Percentiles rank a stretch among this genome's conserved stretches.
Evolutionary conservation across 2,797 vertebrate species (phyloP).

Genomic region (Eremophila alpestris): DNA sequence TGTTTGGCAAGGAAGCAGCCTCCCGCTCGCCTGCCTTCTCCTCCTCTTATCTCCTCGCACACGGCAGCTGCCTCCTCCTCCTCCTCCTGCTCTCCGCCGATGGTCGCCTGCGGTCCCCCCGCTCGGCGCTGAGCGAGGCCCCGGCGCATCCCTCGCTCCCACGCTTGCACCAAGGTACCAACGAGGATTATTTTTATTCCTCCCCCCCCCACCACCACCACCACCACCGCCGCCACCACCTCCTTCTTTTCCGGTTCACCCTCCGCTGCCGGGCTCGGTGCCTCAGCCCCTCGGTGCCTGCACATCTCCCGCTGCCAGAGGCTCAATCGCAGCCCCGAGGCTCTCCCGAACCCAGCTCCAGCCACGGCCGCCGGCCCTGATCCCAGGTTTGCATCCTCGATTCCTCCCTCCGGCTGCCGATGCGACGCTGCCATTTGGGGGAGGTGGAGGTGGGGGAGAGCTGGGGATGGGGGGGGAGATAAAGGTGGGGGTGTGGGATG

Average conservation of each 20-base stretch:
- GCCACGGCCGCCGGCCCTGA: conserved; percentile 8
- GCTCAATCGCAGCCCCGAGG: background rate
- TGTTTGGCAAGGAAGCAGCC: conserved; percentile 51
- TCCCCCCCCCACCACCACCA: no score
- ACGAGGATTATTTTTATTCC: conserved; percentile 31
- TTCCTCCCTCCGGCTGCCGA: background rate
- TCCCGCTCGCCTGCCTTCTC: conserved; percentile 46
- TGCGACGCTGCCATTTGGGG: background rate
- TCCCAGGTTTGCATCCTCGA: conserved; percentile 51
- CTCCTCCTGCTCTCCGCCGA: no score
- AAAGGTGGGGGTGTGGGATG: no score
- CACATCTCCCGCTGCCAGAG: background rate
- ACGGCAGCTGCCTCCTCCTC: conserved; percentile 43
- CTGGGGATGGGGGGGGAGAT: background rate
- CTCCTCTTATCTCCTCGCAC: conserved; percentile 9
- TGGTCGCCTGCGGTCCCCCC: conserved; percentile 17
- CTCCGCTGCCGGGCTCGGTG: background rate
- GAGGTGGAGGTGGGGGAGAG: background rate
- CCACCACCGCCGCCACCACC: no score
- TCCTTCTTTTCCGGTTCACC: conserved; percentile 1
- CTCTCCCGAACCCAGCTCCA: background rate
- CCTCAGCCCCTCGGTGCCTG: background rate
- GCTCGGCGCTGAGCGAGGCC: conserved; percentile 6
- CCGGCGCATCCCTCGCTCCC: conserved; percentile 20
- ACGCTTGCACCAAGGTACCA: conserved; percentile 41